Percentiles rank a stretch among this genome's conserved stretches.
Conservation (phyloP, 1,140 invertebrate species). For the Drosophila sulfurigaster region DNA sequence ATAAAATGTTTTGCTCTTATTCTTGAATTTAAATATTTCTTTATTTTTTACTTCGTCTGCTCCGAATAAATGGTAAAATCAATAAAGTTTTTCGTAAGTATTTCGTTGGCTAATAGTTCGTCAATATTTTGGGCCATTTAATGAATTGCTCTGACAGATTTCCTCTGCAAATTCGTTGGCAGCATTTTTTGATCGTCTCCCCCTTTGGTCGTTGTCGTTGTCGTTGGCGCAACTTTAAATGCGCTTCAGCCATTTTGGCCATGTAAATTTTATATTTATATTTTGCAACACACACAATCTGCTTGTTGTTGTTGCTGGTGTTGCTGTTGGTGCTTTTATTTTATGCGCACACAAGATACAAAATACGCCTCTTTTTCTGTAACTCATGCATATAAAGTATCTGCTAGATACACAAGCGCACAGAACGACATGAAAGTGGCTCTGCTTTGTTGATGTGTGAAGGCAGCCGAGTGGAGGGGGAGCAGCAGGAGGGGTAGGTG, state of each 20-base stretch:
- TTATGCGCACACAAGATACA: conserved; percentile 53
- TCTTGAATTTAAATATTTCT: too few species aligned
- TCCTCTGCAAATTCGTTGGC: background rate
- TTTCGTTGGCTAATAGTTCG: too few species aligned
- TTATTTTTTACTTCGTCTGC: too few species aligned
- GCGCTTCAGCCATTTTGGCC: conserved; percentile 48
- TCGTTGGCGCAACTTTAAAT: conserved; percentile 23
- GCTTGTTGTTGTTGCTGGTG: conserved; percentile 18
- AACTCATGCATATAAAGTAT: conserved; percentile 69
- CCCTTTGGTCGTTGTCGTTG: background rate
- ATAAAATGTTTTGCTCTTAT: too few species aligned
- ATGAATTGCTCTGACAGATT: background rate
- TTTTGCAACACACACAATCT: conserved; percentile 38
- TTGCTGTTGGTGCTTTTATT: conserved; percentile 38
- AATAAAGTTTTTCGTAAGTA: too few species aligned
- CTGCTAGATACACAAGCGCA: conserved; percentile 60
- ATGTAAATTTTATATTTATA: conserved; percentile 54
- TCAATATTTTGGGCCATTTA: too few species aligned
- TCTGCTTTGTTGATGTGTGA: conserved; percentile 35
- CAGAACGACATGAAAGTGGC: conserved; percentile 45
- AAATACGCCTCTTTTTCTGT: conserved; percentile 64
- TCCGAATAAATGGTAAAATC: too few species aligned
- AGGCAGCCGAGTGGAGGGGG: too few species aligned
- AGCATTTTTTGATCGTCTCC: background rate
- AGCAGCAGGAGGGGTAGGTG: background rate